Evolutionary conservation across 2,113 vertebrate species (phyloP), one percentile per base, ranked within the genome.

Genomic region (Apteryx owenii): DNA sequence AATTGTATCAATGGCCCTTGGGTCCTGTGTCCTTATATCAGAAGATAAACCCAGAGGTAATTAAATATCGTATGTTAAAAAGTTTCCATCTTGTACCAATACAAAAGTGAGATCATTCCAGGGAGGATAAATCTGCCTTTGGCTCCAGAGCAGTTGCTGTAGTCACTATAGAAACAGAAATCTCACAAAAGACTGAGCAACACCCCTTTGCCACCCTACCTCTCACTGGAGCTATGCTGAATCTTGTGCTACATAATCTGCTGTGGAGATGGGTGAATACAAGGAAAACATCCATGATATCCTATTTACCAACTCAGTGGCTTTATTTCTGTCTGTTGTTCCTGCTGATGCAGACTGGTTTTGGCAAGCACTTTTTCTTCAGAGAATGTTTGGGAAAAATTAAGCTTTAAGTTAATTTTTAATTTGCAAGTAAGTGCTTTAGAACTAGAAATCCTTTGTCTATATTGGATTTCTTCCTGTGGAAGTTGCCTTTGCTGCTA

Each of bases 91-190:
- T 93, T 73, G 11, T 16, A 80, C 12, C 50, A 78, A 15, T 65
- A 33, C 29, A 61, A 85, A 78, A 82, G 5, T 53, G 60, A 86
- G n/a, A 88, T 50, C 85, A 31, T 26, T 50, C 31, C 85, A 75
- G 29, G 7, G 2, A 29, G 62, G 25, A 81, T 86, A 46, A 86
- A 83, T 62, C 86, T 79, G 46, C 19, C 28, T 53, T 26, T 70
- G 61, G 22, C 54, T 31, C 11, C 51, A 70, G 38, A 75, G 53
- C 29, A 8, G 44, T 95, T 64, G 90, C 50, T 50, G 8, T 38
- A 81, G 70, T 87, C 80, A 65, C 46, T 46, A 76, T 6, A 85
- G 51, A 95, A 91, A 95, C 13, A 88, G 73, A 90, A 90, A 44
- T 36, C 54, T 80, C 50, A 60, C 69, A 48, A 50, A 58, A 79